Percentiles rank a stretch among this genome's conserved stretches.
phyloP scores from a whole-genome alignment of 1,140 invertebrate genomes.

The Conopomorpha cramerella region DNA sequence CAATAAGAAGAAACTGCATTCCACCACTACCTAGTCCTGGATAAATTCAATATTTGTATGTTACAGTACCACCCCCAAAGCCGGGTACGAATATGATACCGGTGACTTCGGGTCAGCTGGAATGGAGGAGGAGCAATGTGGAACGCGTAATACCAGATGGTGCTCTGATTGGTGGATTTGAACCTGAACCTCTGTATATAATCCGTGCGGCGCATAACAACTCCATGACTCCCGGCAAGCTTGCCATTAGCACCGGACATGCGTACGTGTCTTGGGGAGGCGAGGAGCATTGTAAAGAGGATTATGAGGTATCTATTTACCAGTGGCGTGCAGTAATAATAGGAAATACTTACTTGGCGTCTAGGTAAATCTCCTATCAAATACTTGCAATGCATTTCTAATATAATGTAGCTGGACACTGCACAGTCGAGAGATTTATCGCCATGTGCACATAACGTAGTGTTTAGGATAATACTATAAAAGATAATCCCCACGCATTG shows the following conservation, averaged over 20 bases:
- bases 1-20: too few species aligned
- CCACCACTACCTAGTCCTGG: too few species aligned
- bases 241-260: conserved; percentile 67
- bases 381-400: too few species aligned
- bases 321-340: too few species aligned
- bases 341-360: not conserved
- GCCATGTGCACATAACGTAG: too few species aligned
- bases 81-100: conserved; percentile 9
- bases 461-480: not conserved
- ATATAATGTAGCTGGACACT: too few species aligned
- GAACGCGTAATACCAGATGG: conserved; percentile 68
- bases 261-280: conserved; percentile 79
- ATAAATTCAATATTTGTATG: conserved; percentile 1
- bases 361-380: not conserved
- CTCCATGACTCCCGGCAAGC: conserved; percentile 73
- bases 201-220: conserved; percentile 64
- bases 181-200: conserved; percentile 68
- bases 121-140: conserved; percentile 12
- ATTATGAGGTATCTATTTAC: conserved; percentile 79
- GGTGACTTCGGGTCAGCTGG: conserved; percentile 12
- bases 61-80: conserved; percentile 19
- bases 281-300: conserved; percentile 65
- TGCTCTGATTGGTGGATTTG: conserved; percentile 71
- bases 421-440: too few species aligned
- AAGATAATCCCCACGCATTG: too few species aligned